Conservation (phyloP, 1,140 invertebrate genomes). For the Anthonomus grandis region DNA sequence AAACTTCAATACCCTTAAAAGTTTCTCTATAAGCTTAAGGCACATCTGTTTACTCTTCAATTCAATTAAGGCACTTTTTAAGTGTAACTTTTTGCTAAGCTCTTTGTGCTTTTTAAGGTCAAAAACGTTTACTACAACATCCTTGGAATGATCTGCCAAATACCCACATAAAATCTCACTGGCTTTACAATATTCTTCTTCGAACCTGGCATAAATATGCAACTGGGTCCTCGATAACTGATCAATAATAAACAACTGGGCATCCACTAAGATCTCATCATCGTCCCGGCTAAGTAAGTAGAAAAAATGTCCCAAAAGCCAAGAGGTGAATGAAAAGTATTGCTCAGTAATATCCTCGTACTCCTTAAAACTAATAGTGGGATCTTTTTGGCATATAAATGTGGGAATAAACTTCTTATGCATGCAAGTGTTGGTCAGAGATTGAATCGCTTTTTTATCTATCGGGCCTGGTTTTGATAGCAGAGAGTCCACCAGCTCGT, state of each 20-base stretch:
- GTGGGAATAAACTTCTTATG: constrained; percentile 54
- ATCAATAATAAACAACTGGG: constrained; percentile 54
- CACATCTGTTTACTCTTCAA: constrained; percentile 29
- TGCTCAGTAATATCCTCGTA: constrained; percentile 41
- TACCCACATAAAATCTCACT: constrained; percentile 49
- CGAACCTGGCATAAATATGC: constrained; percentile 50
- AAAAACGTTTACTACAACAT: constrained; percentile 48
- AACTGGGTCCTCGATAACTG: constrained; percentile 52
- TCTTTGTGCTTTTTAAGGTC: constrained; percentile 47
- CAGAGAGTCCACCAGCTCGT: constrained; percentile 17
- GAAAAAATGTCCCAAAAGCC: constrained; percentile 56
- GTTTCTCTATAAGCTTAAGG: constrained; percentile 30
- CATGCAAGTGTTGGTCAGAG: constrained; percentile 25
- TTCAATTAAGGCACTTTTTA: constrained; percentile 47
- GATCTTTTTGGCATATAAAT: constrained; percentile 50
- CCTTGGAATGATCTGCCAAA: constrained; percentile 41
- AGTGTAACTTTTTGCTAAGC: constrained; percentile 50
- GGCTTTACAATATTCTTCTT: constrained; percentile 50
- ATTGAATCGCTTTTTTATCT: constrained; percentile 18
- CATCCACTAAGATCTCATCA: constrained; percentile 51
- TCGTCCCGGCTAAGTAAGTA: constrained; percentile 55
- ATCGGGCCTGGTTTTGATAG: constrained; percentile 18
- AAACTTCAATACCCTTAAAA: constrained; percentile 37
- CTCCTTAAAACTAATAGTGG: constrained; percentile 47
- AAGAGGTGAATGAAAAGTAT: constrained; percentile 56